Evolutionary conservation across 92 coral and sea anemone species (phyloP), one percentile per base, ranked within the genome.

Genomic region (Isaurus tuberculatus): DNA sequence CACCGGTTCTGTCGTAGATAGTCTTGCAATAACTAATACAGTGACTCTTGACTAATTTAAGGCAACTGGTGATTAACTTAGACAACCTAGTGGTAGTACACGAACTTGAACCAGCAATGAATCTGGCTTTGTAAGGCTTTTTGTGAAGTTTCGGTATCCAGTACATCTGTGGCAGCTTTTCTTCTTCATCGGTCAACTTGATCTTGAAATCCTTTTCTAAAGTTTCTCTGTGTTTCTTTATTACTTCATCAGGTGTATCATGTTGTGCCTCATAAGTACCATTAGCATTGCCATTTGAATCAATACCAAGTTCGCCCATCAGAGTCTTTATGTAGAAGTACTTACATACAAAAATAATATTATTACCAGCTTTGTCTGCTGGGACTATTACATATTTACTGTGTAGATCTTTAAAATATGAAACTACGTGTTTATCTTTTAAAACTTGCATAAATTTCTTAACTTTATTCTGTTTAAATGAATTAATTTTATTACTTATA

Each of bases 311-410:
- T 19, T 46, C 63, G 37, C 10, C 65, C 75, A 66, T 32, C 66
- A 65, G 85, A 29, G 72, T 79, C 58, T 79, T 46, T 0, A 79
- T 58, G 60, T 80, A 80, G 64, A 40, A 80, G 60, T 80, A 23
- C 75, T 65, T 80, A 13, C 85, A 65, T 19, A 70, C 31, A 70
- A 70, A 68, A 70, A 70, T 70, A 20, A 70, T 70, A 36, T 65
- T 80, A 44, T 82, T 82, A n/a, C 86, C 79, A 15, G 78, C 86
- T 69, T 82, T 82, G 74, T 82, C 86, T 13, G 86, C 68, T 30
- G 86, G 86, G 33, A 81, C 86, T 8, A 81, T 23, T 44, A 81
- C 78, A 48, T 81, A 81, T 19, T 82, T 82, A 68, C 67, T 48
- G 27, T 82, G 69, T 23, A 81, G 66, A 1, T 81, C 85, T 27